A percentile compares a stretch with the other conserved stretches of the same genome.
phyloP scores from a whole-genome alignment of 2,888 invertebrate species.

The Chaitophorus viminalis region DNA sequence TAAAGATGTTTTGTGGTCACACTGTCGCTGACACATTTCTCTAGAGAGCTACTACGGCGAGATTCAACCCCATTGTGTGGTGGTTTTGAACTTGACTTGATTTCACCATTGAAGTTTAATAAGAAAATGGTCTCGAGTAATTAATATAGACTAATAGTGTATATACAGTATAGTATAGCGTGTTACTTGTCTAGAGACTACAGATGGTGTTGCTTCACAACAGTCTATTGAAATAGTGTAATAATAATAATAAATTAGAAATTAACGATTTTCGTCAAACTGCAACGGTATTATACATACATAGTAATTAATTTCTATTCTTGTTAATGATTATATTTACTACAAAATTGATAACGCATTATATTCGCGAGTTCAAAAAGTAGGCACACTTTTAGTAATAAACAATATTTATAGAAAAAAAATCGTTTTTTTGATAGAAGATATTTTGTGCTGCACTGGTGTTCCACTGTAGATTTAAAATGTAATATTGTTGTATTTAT shows the following conservation, averaged over 20 bases:
- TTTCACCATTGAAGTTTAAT: slow-evolving; percentile 4
- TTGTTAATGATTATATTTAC: not conserved
- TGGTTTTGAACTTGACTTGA: not conserved
- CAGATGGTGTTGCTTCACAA: not conserved
- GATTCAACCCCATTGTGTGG: not conserved
- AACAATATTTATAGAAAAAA: too few relatives aligned
- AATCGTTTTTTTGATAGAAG: too few relatives aligned
- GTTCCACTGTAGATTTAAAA: too few relatives aligned
- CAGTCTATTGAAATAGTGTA: not conserved
- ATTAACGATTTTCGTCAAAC: not conserved
- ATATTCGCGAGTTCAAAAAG: not conserved
- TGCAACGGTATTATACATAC: too few relatives aligned
- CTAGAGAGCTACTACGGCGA: too few relatives aligned
- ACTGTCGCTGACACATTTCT: too few relatives aligned
- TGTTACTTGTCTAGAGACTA: not conserved
- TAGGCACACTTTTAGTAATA: too few relatives aligned
- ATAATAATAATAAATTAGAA: too few relatives aligned
- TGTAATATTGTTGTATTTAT: not conserved
- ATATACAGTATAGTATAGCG: too few relatives aligned
- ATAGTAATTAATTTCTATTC: not conserved
- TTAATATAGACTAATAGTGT: not conserved
- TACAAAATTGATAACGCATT: not conserved
- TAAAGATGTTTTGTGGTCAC: too few relatives aligned
- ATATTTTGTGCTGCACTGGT: too few relatives aligned
- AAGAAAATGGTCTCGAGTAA: not conserved